These are phyloP conservation scores for Caenorhabditis wallacei DNA, from an alignment of 2,888 invertebrate species.

Conservation along the genomic window DNA sequence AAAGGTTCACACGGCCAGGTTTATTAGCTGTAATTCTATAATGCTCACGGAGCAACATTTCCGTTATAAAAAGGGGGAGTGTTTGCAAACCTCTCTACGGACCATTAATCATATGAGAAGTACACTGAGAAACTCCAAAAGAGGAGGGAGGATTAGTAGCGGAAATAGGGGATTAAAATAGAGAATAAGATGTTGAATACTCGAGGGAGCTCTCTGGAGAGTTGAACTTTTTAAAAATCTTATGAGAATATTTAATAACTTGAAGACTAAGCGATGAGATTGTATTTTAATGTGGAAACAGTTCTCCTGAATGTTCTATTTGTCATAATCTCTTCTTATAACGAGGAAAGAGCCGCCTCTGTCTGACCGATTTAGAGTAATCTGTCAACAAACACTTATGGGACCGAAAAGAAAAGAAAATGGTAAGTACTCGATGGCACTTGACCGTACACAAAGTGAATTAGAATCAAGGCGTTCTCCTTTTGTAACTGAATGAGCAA, in stretches of 20 bases:
- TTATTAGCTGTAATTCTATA: conserved; percentile 57
- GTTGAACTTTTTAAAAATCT: too few relatives aligned
- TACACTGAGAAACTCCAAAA: conserved; percentile 24
- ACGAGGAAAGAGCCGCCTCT: not conserved
- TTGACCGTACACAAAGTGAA: not conserved
- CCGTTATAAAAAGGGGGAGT: conserved; percentile 23
- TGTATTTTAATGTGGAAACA: not conserved
- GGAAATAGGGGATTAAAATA: conserved; percentile 4
- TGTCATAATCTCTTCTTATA: conserved; percentile 26
- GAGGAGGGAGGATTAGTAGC: conserved; percentile 33
- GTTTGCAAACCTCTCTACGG: conserved; percentile 41
- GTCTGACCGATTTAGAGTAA: conserved; percentile 11
- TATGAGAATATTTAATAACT: too few relatives aligned
- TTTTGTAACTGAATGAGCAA: not conserved
- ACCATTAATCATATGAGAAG: conserved; percentile 52
- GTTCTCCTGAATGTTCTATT: not conserved
- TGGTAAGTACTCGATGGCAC: conserved; percentile 16
- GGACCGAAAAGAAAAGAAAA: conserved; percentile 26
- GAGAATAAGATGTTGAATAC: not conserved
- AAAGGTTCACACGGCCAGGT: conserved; percentile 21
- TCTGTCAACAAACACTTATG: conserved; percentile 39
- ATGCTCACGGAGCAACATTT: conserved; percentile 16
- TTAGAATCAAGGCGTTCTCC: not conserved
- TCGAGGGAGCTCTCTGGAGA: too few relatives aligned
- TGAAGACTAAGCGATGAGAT: too few relatives aligned